Base-by-base conservation (phyloP, 2,888 invertebrate genomes). In the Trisateles emortualis region DNA sequence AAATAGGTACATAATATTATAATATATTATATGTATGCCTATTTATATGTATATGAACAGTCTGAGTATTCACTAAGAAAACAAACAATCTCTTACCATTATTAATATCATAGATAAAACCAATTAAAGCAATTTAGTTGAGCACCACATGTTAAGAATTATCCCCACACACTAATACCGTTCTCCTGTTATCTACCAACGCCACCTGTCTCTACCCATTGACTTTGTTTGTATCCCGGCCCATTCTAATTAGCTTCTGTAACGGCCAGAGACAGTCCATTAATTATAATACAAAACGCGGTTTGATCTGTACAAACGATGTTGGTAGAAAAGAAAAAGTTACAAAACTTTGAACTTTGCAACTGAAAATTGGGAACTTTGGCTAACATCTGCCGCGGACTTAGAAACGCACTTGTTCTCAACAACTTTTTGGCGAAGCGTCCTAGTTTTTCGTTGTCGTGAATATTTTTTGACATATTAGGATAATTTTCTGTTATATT, bases 211-310 rank as follows among this genome's bases (percentile, higher is more conserved):
- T 80, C 79, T 69, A 65, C 69, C 60, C 70, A 76, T 76, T 68
- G 70, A 84, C 81, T 86, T 83, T 82, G 84, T 86, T 83, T 79
- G 78, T 74, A 77, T 75, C 73, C 63, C 70, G 72, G 69, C 59
- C 64, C 52, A 81, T 80, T 82, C 84, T 86, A 88, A 88, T 89
- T 88, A 87, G 83, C 75, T 76, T 64, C 74, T 74, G 75, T 82
- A 82, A 82, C 81, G 81, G 83, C 77, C 78, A 78, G 78, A 75
- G 79, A 83, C 84, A 79, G 77, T 79, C 79, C 86, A 87, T 87
- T 88, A 84, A 87, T 87, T 86, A 87, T 82, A 83, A 82, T 77
- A 83, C 78, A 79, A 82, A 81, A 74, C 65, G 74, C 62, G 76
- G 79, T 79, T 82, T 78, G 75, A 79, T 78, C 74, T 63, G 59